Evolutionary conservation across 2,113 vertebrate species (phyloP).

Genomic region (Phoxinus phoxinus): DNA sequence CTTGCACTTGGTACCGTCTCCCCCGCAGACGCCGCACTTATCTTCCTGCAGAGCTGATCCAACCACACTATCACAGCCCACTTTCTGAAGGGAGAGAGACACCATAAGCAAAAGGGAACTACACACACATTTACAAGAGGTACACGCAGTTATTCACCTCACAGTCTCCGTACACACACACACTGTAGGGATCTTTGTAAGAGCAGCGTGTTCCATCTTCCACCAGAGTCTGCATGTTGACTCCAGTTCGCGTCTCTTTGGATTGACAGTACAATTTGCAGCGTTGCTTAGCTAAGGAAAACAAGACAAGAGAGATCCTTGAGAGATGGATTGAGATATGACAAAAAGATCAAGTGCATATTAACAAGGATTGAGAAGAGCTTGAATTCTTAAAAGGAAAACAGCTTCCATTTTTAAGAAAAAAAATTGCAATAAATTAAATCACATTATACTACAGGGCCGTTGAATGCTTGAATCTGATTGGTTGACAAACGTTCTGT

Average conservation of each 20-base stretch:
- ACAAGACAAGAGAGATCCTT: slow-evolving; percentile 48
- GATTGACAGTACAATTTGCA: slow-evolving; percentile 94
- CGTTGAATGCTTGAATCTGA: too few species aligned
- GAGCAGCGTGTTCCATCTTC: slow-evolving; percentile 94
- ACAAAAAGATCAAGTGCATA: not conserved
- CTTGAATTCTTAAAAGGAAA: not conserved
- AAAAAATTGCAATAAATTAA: too few species aligned
- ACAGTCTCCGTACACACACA: slow-evolving; percentile 93
- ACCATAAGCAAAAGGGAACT: not conserved
- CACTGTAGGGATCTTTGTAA: slow-evolving; percentile 92
- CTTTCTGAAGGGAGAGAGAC: slow-evolving; percentile 81
- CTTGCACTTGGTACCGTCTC: slow-evolving; percentile 93
- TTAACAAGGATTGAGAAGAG: not conserved
- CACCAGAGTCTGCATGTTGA: slow-evolving; percentile 88
- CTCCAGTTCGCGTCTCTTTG: slow-evolving; percentile 85
- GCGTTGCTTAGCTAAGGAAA: slow-evolving; percentile 85
- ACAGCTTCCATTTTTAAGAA: not conserved
- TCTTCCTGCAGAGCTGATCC: slow-evolving; percentile 93
- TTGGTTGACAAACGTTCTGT: too few species aligned
- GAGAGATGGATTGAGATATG: not conserved
- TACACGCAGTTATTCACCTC: slow-evolving; percentile 78
- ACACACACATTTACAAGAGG: slow-evolving; percentile 14
- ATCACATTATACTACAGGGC: too few species aligned
- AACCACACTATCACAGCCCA: slow-evolving; percentile 93
- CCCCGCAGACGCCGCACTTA: slow-evolving; percentile 94